Conservation (phyloP, 92 coral and sea anemone species). For the Bergia sp. region DNA sequence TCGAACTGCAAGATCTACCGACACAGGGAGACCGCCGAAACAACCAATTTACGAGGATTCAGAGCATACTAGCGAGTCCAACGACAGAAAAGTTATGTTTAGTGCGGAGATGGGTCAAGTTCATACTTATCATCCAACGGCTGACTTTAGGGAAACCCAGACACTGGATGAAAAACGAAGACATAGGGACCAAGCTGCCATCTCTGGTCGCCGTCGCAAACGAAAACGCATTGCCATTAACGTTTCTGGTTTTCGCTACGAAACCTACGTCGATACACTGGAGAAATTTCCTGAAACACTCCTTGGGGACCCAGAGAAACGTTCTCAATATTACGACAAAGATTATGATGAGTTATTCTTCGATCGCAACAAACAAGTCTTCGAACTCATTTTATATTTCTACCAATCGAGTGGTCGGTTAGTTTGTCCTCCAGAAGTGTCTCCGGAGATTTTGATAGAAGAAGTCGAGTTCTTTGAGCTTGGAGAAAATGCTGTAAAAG, state of each 20-base stretch:
- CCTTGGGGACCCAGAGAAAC: slow-evolving; percentile 81
- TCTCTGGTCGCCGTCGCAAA: slow-evolving; percentile 32
- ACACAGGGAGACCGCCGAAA: slow-evolving; percentile 11
- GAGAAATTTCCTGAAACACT: slow-evolving; percentile 90
- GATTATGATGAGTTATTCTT: slow-evolving; percentile 86
- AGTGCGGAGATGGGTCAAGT: slow-evolving; percentile 45
- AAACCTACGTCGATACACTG: slow-evolving; percentile 78
- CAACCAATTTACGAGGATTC: slow-evolving; percentile 22
- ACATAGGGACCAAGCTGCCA: slow-evolving; percentile 6
- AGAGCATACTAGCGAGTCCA: slow-evolving; percentile 32
- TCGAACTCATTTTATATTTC: slow-evolving; percentile 90
- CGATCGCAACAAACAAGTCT: slow-evolving; percentile 93
- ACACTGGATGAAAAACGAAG: slow-evolving; percentile 22
- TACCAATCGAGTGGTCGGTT: slow-evolving; percentile 96
- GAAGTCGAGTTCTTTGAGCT: slow-evolving; percentile 96
- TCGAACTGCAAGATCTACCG: slow-evolving; percentile 17
- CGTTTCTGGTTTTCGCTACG: slow-evolving; percentile 93
- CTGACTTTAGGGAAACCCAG: slow-evolving; percentile 33
- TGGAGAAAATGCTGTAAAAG: slow-evolving; percentile 89
- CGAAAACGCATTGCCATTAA: slow-evolving; percentile 75
- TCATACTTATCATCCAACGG: slow-evolving; percentile 25
- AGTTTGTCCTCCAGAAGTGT: slow-evolving; percentile 91
- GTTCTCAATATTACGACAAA: slow-evolving; percentile 79
- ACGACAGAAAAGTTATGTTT: slow-evolving; percentile 40
- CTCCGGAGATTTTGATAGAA: slow-evolving; percentile 92